Percentiles rank a stretch among this genome's conserved stretches.
phyloP scores from a whole-genome alignment of 2,888 invertebrate genomes.

The Heliconius cydno region DNA sequence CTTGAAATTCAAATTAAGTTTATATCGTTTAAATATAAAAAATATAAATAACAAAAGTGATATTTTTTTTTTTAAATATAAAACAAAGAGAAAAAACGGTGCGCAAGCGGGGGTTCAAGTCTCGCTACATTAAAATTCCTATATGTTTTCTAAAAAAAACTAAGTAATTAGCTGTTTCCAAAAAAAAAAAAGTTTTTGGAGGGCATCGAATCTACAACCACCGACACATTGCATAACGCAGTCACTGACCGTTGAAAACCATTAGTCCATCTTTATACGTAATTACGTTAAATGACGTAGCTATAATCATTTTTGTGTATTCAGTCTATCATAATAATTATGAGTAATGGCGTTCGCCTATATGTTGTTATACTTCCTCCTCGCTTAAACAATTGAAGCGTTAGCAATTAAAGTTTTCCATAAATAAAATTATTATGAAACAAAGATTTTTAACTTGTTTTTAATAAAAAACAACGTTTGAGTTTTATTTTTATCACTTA shows the following conservation, averaged over 20 bases:
- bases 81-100: neutral
- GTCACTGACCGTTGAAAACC: neutral
- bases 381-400: neutral
- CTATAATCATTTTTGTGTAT: neutral
- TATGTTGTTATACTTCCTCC: neutral
- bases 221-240: neutral
- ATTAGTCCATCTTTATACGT: neutral
- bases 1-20: too few relatives aligned
- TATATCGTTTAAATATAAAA: too few relatives aligned
- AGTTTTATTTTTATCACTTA: neutral
- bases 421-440: neutral
- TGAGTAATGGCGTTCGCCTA: neutral
- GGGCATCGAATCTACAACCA: neutral
- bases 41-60: too few relatives aligned
- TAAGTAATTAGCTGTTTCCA: neutral
- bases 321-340: slow-evolving; percentile 1
- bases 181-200: neutral
- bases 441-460: neutral
- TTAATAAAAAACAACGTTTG: too few relatives aligned
- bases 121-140: too few relatives aligned
- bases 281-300: slow-evolving; percentile 8
- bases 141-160: neutral
- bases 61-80: too few relatives aligned
- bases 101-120: too few relatives aligned
- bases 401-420: slow-evolving; percentile 8